Evolutionary conservation across 92 coral and sea anemone genomes (phyloP).

Genomic region (Pocillopora grandis): DNA sequence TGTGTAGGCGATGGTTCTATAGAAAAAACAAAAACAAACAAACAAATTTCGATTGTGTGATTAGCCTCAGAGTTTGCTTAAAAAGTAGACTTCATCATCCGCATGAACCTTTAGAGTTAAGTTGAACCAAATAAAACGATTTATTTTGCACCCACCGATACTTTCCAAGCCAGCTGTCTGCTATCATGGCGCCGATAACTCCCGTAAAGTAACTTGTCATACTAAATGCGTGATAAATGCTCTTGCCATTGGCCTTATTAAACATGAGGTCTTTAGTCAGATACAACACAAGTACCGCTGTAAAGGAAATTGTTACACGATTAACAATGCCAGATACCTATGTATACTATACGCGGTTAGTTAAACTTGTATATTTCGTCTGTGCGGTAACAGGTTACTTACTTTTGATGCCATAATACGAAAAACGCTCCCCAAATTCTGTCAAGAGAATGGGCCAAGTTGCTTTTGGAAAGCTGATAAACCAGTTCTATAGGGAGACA

Average conservation of each 20-base stretch:
- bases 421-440: constrained; percentile 89
- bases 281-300: constrained; percentile 83
- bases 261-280: constrained; percentile 81
- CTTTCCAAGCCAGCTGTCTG: constrained; percentile 90
- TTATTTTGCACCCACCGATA: constrained; percentile 56
- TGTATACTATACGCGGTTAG: too few relatives aligned
- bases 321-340: too few relatives aligned
- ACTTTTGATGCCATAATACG: constrained; percentile 91
- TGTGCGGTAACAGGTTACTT: constrained; percentile 5
- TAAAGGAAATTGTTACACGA: background rate
- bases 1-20: constrained; percentile 86
- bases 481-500: constrained; percentile 61
- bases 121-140: too few relatives aligned
- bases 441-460: constrained; percentile 88
- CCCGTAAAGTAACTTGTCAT: constrained; percentile 92
- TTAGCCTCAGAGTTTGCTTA: background rate
- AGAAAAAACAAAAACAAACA: background rate
- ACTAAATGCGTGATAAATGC: constrained; percentile 87
- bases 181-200: constrained; percentile 83
- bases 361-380: too few relatives aligned
- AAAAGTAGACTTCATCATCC: background rate
- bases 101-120: too few relatives aligned
- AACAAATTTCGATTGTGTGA: background rate
- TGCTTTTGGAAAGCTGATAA: constrained; percentile 77
- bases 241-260: constrained; percentile 69